A percentile compares a stretch with the other conserved stretches of the same genome.
Evolutionary conservation across 2,888 invertebrate species (phyloP).

Genomic region (Drosophila austrosaltans): DNA sequence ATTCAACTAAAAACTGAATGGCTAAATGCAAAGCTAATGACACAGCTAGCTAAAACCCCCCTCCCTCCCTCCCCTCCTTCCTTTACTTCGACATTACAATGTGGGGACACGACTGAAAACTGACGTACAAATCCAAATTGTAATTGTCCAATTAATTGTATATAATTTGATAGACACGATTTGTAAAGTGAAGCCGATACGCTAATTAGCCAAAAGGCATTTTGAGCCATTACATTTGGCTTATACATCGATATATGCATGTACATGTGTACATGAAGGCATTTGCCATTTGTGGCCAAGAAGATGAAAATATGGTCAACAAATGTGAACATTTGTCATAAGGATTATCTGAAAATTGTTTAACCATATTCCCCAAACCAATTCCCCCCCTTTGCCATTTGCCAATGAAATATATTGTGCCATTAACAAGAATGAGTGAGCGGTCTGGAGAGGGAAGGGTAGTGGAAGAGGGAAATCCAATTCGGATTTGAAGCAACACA

Average conservation of each 20-base stretch:
- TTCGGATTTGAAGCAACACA: conserved; percentile 52
- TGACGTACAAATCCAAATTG: conserved; percentile 30
- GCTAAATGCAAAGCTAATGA: conserved; percentile 10
- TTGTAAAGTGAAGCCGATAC: conserved; percentile 15
- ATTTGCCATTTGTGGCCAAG: neutral
- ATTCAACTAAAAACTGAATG: conserved; percentile 13
- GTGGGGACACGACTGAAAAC: conserved; percentile 28
- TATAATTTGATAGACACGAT: conserved; percentile 26
- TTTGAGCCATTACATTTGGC: neutral
- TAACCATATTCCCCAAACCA: neutral
- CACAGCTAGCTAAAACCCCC: neutral
- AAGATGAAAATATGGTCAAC: neutral
- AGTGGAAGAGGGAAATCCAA: conserved; percentile 48
- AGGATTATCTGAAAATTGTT: conserved; percentile 11
- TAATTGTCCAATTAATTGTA: conserved; percentile 32
- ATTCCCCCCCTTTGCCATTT: conserved; percentile 7
- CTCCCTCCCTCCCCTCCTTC: neutral
- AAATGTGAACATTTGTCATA: conserved; percentile 18
- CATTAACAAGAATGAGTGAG: conserved; percentile 54
- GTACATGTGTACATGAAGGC: neutral
- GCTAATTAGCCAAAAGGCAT: conserved; percentile 35
- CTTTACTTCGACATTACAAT: neutral
- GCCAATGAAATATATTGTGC: conserved; percentile 62
- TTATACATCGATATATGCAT: neutral
- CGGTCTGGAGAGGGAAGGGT: neutral